Base-by-base conservation (phyloP, 2,888 invertebrate species). In the Drosophila robusta region DNA sequence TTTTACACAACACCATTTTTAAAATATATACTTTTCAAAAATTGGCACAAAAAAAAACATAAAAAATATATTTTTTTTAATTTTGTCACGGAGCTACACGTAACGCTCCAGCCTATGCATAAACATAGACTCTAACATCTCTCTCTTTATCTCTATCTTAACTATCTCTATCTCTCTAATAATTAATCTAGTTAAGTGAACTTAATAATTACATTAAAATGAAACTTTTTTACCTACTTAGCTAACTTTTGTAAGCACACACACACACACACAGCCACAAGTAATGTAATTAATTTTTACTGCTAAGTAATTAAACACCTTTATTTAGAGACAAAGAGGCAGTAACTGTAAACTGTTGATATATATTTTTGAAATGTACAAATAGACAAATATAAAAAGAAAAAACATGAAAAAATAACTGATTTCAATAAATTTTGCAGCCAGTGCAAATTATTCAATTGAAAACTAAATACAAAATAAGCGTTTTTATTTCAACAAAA, bases 201-300 rank as follows among this genome's bases (percentile, higher is more conserved):
- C 38, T 55, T 50, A 68, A 54, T 61, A 64, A 46, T 56, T 50
- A 65, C 60, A 70, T 56, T 36, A 47, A 70, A 57, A 65, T 51
- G 18, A 34, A 66, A 57, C 49, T 41, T 39, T 34, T 52, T 69
- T 75, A 70, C 22, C 55, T 47, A 77, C 57, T 75, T 73, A 74
- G 78, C 70, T 66, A 82, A 86, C 86, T 69, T 70, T 82, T 86
- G 87, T 83, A 83, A 88, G 87, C 83, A 86, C 76, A 83, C 74
- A 68, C 63, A 58, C 22, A 61, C 41, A 72, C 47, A 56, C 54
- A 55, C n/a, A n/a, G 39, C 58, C 51, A 73, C 51, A 45, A 78
- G 62, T 67, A 80, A 51, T 72, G 74, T 84, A 78, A 78, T 75
- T 68, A 68, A 78, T 63, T 73, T 45, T 63, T 64, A 75, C 34